phyloP scores from a whole-genome alignment of 2,888 invertebrate species.

The Parnassius mnemosyne region DNA sequence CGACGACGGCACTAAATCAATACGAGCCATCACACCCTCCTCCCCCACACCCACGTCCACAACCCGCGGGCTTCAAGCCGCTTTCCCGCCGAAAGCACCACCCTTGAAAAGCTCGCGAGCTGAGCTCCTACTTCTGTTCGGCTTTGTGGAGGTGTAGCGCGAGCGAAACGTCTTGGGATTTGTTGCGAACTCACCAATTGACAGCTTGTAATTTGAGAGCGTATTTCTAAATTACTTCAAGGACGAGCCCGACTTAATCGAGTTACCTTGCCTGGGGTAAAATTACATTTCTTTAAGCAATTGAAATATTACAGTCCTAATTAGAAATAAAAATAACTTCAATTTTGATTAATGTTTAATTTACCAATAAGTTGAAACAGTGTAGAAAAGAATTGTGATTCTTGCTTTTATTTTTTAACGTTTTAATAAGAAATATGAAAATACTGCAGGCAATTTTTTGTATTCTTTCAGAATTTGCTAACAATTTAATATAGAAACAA shows the following conservation, averaged over 20 bases:
- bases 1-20: conserved; percentile 82
- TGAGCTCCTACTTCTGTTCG: conserved; percentile 81
- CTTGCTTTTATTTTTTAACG: no score
- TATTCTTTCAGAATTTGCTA: no score
- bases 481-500: no score
- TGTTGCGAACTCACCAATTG: conserved; percentile 66
- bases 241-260: background rate
- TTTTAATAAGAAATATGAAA: no score
- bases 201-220: conserved; percentile 69
- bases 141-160: conserved; percentile 77
- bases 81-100: conserved; percentile 79
- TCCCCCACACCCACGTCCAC: conserved; percentile 42
- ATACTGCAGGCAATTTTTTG: no score
- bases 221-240: conserved; percentile 4
- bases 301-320: background rate
- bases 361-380: no score
- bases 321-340: no score
- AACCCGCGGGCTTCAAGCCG: conserved; percentile 50
- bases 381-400: no score
- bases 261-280: background rate
- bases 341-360: no score
- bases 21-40: conserved; percentile 79
- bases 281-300: background rate
- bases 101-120: conserved; percentile 80
- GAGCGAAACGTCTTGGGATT: conserved; percentile 76